These are phyloP conservation scores for Cheilosia vulpina DNA, from an alignment of 2,888 invertebrate species.

Conservation along the genomic window DNA sequence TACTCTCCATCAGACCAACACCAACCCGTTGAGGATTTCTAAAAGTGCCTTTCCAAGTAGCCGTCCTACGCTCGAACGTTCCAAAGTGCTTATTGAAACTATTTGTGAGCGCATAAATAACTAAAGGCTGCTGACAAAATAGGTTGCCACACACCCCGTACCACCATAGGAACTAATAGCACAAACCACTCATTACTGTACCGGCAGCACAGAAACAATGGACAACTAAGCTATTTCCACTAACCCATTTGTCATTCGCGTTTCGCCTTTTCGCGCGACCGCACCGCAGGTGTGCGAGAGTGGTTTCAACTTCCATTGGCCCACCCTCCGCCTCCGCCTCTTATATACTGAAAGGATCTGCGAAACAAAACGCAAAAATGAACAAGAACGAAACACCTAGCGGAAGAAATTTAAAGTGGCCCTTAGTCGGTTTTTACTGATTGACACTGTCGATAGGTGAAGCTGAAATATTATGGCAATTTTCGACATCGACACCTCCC, in stretches of 20 bases:
- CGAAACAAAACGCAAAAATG: slow-evolving; percentile 31
- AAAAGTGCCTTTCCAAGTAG: background rate
- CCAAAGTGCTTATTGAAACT: slow-evolving; percentile 29
- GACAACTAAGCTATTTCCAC: slow-evolving; percentile 54
- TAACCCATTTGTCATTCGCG: slow-evolving; percentile 65
- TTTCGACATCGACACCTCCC: slow-evolving; percentile 62
- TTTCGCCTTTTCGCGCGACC: slow-evolving; percentile 52
- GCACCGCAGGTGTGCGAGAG: slow-evolving; percentile 53
- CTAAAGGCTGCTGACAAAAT: slow-evolving; percentile 39
- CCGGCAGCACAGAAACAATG: slow-evolving; percentile 48
- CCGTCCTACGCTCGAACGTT: slow-evolving; percentile 19
- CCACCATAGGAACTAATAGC: slow-evolving; percentile 2
- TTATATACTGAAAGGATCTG: slow-evolving; percentile 1
- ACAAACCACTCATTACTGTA: slow-evolving; percentile 48
- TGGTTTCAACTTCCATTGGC: slow-evolving; percentile 15
- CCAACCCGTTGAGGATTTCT: background rate
- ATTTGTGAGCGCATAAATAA: slow-evolving; percentile 43
- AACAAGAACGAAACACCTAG: slow-evolving; percentile 30
- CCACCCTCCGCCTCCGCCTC: background rate
- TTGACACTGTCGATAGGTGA: slow-evolving; percentile 68
- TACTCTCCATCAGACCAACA: background rate
- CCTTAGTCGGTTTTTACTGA: slow-evolving; percentile 67
- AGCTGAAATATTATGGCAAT: slow-evolving; percentile 66
- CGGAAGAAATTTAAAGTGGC: slow-evolving; percentile 65
- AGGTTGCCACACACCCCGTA: slow-evolving; percentile 16